Conservation (phyloP, 2,797 vertebrate species). For the Perdix hodgsoniae region DNA sequence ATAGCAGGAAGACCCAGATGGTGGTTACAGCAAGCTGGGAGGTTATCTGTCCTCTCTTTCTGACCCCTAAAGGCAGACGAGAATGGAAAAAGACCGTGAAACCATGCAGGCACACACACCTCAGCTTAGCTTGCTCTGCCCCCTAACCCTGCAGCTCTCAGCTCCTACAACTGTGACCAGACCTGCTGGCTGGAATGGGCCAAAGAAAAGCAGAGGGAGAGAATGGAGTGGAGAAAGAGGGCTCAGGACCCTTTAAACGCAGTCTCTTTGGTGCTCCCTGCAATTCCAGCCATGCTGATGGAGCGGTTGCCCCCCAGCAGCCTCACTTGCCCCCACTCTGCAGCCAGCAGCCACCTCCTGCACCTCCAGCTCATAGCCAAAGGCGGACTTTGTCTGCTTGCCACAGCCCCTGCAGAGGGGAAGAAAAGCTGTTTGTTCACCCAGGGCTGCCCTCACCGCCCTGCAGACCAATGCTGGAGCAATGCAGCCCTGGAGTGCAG, state of each 20-base stretch:
- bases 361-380: neutral
- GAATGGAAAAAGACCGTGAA: neutral
- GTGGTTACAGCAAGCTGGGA: neutral
- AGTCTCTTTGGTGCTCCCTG: neutral
- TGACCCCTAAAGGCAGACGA: neutral
- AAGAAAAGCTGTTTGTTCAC: neutral
- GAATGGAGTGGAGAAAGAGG: neutral
- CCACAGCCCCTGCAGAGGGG: neutral
- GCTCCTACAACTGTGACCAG: neutral
- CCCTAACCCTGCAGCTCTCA: neutral
- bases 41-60: neutral
- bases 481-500: neutral
- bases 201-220: neutral
- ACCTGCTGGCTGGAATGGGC: neutral
- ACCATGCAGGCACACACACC: too few species aligned
- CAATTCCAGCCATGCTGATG: neutral
- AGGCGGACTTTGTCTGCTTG: neutral
- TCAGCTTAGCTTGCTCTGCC: neutral
- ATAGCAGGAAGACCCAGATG: neutral
- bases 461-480: rapidly evolving
- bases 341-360: rapidly evolving
- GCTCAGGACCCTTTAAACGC: neutral
- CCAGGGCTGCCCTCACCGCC: rapidly evolving
- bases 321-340: neutral
- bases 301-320: neutral